These are phyloP conservation scores for Drosophila insularis DNA, from an alignment of 1,140 invertebrate species.

Conservation along the genomic window DNA sequence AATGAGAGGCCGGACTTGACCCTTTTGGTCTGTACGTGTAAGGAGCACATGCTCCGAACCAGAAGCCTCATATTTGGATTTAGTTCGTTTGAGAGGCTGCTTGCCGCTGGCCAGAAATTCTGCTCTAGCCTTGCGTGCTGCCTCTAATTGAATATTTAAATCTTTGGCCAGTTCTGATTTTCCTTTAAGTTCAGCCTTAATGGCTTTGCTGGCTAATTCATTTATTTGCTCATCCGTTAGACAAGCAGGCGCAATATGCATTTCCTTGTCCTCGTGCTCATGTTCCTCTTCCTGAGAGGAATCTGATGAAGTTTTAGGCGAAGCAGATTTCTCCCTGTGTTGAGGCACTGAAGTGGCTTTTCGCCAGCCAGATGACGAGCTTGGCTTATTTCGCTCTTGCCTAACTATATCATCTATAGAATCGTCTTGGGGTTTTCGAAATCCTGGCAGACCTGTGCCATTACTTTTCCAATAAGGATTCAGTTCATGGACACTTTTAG, in stretches of 20 bases:
- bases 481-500: constrained; percentile 89
- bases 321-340: constrained; percentile 4
- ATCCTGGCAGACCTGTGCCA: constrained; percentile 89
- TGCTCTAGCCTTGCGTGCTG: constrained; percentile 85
- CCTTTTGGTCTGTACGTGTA: constrained; percentile 87
- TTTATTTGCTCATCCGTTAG: constrained; percentile 92
- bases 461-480: constrained; percentile 97
- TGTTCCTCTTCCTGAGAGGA: not conserved
- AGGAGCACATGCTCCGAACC: constrained; percentile 85
- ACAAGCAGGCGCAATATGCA: constrained; percentile 67
- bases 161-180: constrained; percentile 87
- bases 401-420: constrained; percentile 18
- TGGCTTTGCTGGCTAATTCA: constrained; percentile 91
- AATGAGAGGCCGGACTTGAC: constrained; percentile 85
- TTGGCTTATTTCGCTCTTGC: not conserved
- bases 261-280: constrained; percentile 28
- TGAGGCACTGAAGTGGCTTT: constrained; percentile 18
- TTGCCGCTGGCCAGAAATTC: constrained; percentile 52
- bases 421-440: constrained; percentile 83
- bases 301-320: not conserved
- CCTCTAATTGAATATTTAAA: constrained; percentile 89
- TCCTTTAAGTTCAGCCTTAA: constrained; percentile 96
- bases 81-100: not conserved
- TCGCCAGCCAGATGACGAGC: constrained; percentile 34
- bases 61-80: constrained; percentile 1